A percentile compares a stretch with the other conserved stretches of the same genome.
Conservation (phyloP, 2,797 vertebrate genomes). For the Hippoglossus hippoglossus region DNA sequence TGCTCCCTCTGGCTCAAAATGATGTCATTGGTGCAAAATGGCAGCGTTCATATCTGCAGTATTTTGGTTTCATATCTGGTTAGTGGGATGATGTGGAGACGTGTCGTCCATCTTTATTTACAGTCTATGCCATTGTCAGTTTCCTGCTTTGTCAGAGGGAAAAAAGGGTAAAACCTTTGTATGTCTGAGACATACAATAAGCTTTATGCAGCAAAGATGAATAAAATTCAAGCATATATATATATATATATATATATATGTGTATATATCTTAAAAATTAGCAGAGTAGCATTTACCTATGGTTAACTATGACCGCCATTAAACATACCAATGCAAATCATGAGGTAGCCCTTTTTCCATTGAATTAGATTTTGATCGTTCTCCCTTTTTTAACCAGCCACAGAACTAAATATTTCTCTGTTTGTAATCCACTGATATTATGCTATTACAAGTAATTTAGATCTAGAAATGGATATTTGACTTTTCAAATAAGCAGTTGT, state of each 20-base stretch:
- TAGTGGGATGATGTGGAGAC: too few relatives aligned
- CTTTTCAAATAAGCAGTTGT: slow-evolving; percentile 13
- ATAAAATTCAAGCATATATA: slow-evolving; percentile 33
- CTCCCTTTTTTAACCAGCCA: slow-evolving; percentile 28
- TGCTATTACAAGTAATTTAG: slow-evolving; percentile 1
- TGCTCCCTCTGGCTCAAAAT: too few relatives aligned
- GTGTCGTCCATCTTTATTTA: too few relatives aligned
- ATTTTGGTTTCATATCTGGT: too few relatives aligned
- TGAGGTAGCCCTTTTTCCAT: background rate
- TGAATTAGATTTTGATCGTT: slow-evolving; percentile 1
- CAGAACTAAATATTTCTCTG: slow-evolving; percentile 5
- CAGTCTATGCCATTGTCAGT: background rate
- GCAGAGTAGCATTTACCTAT: slow-evolving; percentile 33
- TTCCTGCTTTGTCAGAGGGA: slow-evolving; percentile 21
- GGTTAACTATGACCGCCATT: background rate
- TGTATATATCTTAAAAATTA: background rate
- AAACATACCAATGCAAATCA: slow-evolving; percentile 8
- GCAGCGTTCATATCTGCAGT: too few relatives aligned
- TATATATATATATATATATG: slow-evolving; percentile 9
- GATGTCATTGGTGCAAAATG: too few relatives aligned
- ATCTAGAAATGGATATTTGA: background rate
- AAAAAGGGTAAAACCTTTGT: slow-evolving; percentile 17
- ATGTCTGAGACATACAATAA: slow-evolving; percentile 37
- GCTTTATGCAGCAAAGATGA: slow-evolving; percentile 42
- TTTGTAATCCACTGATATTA: slow-evolving; percentile 21